Percentiles rank a stretch among this genome's conserved stretches.
Evolutionary conservation across 2,113 vertebrate species (phyloP).

Genomic region (Rhinichthys klamathensis): DNA sequence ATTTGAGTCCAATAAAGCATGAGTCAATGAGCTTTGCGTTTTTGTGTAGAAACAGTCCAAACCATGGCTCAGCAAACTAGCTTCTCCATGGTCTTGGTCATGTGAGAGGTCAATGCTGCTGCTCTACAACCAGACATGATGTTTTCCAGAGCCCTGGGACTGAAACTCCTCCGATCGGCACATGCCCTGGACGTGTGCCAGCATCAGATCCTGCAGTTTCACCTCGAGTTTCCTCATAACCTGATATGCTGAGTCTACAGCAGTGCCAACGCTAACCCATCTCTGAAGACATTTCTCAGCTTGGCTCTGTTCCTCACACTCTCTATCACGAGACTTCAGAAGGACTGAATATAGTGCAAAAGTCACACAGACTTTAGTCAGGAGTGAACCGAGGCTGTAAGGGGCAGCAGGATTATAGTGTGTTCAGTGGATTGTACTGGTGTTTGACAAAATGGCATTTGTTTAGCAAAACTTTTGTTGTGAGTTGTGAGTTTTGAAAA

Average conservation of each 20-base stretch:
- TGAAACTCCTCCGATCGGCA: too few relatives aligned
- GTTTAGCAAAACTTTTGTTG: background rate
- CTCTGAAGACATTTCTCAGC: background rate
- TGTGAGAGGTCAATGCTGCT: background rate
- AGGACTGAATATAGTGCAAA: background rate
- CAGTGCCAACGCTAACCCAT: background rate
- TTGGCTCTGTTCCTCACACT: background rate
- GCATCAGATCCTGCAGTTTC: background rate
- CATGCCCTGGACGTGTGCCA: too few relatives aligned
- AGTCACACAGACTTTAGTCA: background rate
- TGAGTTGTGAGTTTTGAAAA: too few relatives aligned
- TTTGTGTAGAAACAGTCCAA: background rate
- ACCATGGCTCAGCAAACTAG: background rate
- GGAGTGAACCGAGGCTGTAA: background rate
- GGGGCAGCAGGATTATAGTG: background rate
- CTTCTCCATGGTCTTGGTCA: background rate
- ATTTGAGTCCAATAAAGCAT: background rate
- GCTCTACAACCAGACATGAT: background rate
- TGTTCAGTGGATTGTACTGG: background rate
- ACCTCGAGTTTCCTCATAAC: background rate
- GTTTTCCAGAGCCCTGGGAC: background rate
- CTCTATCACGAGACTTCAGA: background rate
- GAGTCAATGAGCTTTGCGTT: background rate
- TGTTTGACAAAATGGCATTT: background rate
- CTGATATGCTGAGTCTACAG: background rate